Evolutionary conservation across 2,888 invertebrate genomes (phyloP).

Genomic region (Drosophila infuscata): DNA sequence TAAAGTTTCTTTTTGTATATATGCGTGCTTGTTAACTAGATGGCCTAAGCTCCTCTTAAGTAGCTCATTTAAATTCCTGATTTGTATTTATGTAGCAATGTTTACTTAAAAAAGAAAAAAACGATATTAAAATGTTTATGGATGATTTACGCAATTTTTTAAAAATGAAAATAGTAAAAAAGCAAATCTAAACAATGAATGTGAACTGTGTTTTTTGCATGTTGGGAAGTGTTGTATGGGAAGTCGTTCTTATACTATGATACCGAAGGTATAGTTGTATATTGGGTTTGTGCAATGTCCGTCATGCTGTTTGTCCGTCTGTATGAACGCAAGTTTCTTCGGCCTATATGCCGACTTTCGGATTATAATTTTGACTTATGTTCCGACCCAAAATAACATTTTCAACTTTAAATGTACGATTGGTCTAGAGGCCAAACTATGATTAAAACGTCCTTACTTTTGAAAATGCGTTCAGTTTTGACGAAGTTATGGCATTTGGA

Average conservation of each 20-base stretch:
- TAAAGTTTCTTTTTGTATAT: conserved; percentile 64
- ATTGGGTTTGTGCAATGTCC: no score
- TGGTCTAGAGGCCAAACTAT: no score
- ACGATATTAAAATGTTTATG: conserved; percentile 45
- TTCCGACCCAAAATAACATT: no score
- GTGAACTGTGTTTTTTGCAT: neutral
- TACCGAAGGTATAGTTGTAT: no score
- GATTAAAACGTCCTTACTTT: no score
- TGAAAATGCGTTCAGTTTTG: no score
- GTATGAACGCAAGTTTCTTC: no score
- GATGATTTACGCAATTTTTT: conserved; percentile 50
- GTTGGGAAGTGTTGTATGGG: neutral
- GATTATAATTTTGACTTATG: no score
- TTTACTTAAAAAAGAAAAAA: conserved; percentile 63
- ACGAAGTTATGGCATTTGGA: no score
- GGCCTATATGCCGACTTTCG: no score
- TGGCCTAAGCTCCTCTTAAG: conserved; percentile 65
- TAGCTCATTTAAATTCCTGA: conserved; percentile 52
- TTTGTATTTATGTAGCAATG: conserved; percentile 67
- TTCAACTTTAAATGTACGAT: no score
- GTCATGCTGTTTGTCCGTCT: no score
- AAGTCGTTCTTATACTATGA: neutral
- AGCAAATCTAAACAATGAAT: conserved; percentile 37
- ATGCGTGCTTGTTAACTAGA: conserved; percentile 56
- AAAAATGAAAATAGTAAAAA: conserved; percentile 47